phyloP scores from a whole-genome alignment of 2,888 invertebrate species.

The Celastrina argiolus region DNA sequence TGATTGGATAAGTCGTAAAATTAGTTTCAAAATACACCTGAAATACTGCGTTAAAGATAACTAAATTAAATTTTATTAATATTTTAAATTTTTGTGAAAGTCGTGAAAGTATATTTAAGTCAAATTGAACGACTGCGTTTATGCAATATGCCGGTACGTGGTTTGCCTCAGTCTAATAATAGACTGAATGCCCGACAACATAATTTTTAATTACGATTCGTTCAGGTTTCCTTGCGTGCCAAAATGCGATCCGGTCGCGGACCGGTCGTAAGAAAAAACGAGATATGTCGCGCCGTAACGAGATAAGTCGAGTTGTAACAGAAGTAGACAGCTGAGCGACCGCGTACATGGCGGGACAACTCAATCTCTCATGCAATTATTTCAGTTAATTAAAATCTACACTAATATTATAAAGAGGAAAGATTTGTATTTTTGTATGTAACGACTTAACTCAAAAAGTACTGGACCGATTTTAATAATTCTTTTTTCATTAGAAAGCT shows the following conservation, averaged over 20 bases:
- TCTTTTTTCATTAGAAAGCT: too few species aligned
- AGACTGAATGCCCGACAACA: neutral
- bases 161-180: neutral
- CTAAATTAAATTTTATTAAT: too few species aligned
- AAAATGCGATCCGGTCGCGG: neutral
- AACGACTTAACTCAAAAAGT: too few species aligned
- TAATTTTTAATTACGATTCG: conserved; percentile 17
- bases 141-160: neutral
- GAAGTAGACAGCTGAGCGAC: conserved; percentile 8
- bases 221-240: conserved; percentile 14
- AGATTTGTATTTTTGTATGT: too few species aligned
- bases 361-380: conserved; percentile 1
- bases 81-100: neutral
- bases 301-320: conserved; percentile 7
- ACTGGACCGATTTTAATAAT: too few species aligned
- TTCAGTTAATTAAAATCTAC: conserved; percentile 12
- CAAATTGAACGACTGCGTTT: neutral
- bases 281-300: neutral
- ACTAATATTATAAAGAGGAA: too few species aligned
- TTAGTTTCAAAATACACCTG: too few species aligned
- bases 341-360: conserved; percentile 11
- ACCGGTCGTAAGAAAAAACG: conserved; percentile 19
- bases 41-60: too few species aligned
- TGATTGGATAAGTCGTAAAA: too few species aligned
- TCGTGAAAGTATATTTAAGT: neutral